Evolutionary conservation across 2,797 vertebrate species (phyloP).

Genomic region (Acestrorhynchus altus): DNA sequence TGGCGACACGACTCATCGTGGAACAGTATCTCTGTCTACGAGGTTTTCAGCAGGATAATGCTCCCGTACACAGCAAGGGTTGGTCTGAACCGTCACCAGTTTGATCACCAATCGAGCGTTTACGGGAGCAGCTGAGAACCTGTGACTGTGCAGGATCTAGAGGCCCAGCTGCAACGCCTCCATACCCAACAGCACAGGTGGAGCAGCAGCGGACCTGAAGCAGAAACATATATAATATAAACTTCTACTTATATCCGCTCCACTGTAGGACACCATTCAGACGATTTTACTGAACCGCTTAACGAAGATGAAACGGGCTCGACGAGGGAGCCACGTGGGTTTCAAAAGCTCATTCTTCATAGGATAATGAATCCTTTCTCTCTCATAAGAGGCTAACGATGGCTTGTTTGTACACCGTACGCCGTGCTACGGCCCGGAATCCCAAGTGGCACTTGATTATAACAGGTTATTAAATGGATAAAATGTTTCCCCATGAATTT

Average conservation of each 20-base stretch:
- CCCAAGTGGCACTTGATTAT: background rate
- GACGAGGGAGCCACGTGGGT: conserved; percentile 6
- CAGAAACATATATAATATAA: background rate
- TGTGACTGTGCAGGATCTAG: too few relatives aligned
- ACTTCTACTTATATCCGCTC: background rate
- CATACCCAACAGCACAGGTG: too few relatives aligned
- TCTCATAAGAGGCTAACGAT: conserved; percentile 43
- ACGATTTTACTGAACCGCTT: conserved; percentile 33
- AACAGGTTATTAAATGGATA: background rate
- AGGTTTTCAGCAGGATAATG: too few relatives aligned
- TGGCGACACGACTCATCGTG: too few relatives aligned
- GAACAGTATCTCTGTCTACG: too few relatives aligned
- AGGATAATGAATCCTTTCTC: conserved; percentile 52
- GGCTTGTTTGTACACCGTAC: conserved; percentile 45
- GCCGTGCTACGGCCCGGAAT: conserved; percentile 40
- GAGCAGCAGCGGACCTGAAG: background rate
- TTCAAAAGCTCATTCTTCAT: conserved; percentile 53
- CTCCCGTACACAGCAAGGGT: too few relatives aligned
- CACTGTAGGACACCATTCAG: background rate
- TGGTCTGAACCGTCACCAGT: too few relatives aligned
- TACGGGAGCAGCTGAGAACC: too few relatives aligned
- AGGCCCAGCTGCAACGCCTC: too few relatives aligned
- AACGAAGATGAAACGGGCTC: conserved; percentile 29
- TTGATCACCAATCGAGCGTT: too few relatives aligned
- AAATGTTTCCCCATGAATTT: background rate